Percentiles rank a stretch among this genome's conserved stretches.
Evolutionary conservation across 2,797 vertebrate species (phyloP).

Genomic region (Steatocranus sp.): DNA sequence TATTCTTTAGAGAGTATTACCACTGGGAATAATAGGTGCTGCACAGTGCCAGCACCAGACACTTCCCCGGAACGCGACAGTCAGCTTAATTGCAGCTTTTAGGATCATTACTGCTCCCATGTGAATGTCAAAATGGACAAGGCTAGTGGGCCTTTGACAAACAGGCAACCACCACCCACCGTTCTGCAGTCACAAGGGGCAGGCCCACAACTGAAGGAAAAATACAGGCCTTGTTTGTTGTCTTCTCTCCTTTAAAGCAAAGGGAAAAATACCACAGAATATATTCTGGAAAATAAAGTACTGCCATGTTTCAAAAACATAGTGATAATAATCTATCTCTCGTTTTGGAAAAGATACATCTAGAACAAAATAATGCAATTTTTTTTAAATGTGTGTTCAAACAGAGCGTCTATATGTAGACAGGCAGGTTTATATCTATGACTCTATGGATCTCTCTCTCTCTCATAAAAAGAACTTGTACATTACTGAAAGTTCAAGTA

Average conservation of each 20-base stretch:
- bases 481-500: neutral
- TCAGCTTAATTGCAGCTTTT: conserved; percentile 81
- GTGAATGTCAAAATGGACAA: conserved; percentile 80
- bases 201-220: conserved; percentile 39
- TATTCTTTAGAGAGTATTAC: conserved; percentile 70
- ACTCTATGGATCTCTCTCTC: neutral
- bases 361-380: neutral
- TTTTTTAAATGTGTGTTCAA: neutral
- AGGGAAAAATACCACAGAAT: neutral
- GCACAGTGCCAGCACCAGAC: conserved; percentile 63
- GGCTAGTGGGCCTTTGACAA: conserved; percentile 75
- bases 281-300: conserved; percentile 1
- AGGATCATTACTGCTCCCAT: conserved; percentile 81
- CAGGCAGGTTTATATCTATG: neutral
- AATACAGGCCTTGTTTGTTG: conserved; percentile 53
- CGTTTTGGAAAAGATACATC: neutral
- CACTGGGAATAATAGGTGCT: conserved; percentile 74
- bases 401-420: neutral
- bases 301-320: neutral
- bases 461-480: neutral
- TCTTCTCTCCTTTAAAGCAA: conserved; percentile 17
- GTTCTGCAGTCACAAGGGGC: conserved; percentile 61
- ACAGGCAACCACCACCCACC: conserved; percentile 70
- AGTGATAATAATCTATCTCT: neutral
- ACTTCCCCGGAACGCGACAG: conserved; percentile 75